Base-by-base conservation (phyloP, 2,113 vertebrate species). In the Pluvialis apricaria region DNA sequence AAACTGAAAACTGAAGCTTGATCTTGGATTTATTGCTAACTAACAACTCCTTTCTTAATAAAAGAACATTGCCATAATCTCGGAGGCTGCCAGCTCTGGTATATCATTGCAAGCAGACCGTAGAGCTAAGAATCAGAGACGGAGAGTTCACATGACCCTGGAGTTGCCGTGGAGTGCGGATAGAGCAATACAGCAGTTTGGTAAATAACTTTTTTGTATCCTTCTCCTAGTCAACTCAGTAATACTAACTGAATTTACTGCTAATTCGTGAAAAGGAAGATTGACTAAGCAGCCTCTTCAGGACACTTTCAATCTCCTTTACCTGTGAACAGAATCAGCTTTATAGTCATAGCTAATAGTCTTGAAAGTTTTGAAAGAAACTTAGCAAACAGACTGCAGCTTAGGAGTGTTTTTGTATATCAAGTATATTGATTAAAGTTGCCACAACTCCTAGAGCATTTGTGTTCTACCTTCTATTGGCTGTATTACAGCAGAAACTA, bases 11-110 rank as follows among this genome's bases (percentile, higher is more conserved):
- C 16, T 31, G n/a, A 76, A 57, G 34, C 10, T 91, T 73, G 13
- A 38, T 82, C 10, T 64, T 68, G 45, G 29, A 2, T 85, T 40
- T 77, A 2, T 73, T 65, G 77, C 21, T 79, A 62, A 90, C 69
- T 52, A 16, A 29, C 8, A 36, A 14, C 25, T 94, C 47, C 61
- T 49, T 72, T 78, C 86, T 86, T 28, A 5, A 65, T 68, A 36
- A n/a, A 81, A 99, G 99, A 99, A 99, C 97, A 99, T 99, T 42
- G 98, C 99, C 94, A 99, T 99, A 77, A 99, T 99, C 98, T 99
- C 99, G 0, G 99, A 99, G 97, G 99, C 99, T 44, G 99, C 99
- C 96, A 99, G 99, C 98, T 99, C 99, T 2, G 99, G 99, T 15
- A 99, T 99, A 71, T 99, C 99, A 2, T 94, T 99, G 95, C 99